Evolutionary conservation across 1,140 invertebrate genomes (phyloP), one percentile per base, ranked within the genome.

Genomic region (Leptopilina clavipes): DNA sequence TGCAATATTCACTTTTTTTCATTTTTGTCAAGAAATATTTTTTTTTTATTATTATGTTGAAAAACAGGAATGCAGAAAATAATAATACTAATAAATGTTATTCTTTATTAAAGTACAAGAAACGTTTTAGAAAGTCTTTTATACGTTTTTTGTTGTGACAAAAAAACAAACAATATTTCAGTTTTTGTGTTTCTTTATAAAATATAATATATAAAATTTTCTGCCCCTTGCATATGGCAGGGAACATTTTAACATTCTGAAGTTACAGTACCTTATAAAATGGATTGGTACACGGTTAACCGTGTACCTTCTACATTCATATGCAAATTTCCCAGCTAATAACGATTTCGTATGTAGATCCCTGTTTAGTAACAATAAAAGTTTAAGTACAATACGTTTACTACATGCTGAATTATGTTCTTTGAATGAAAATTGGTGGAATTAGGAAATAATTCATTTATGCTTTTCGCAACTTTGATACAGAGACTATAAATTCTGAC

Each of bases 271-370:
- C 78, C 79, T 76, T 78, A 82, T 75, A 78, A 81, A 76, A 81
- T 76, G 74, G 71, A 83, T 76, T 72, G 76, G 75, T 76, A 75
- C 79, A 75, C 74, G 79, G 70, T 76, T 75, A 73, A 80, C 52
- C 72, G 71, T 73, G 76, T 75, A 80, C 76, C 73, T 31, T 18
- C 59, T 79, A 80, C 81, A 85, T 81, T 82, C 84, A 79, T 82
- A 84, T 85, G 84, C 75, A 85, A 83, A 85, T 85, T 75, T 17
- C 70, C 72, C 31, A 65, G 74, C 78, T 80, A 83, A 83, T 82
- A 82, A 81, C 79, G 81, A 85, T 83, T 83, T 83, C 77, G 78
- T 81, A 83, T 83, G 79, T 78, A 82, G 82, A 85, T 83, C 54
- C 73, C 78, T 74, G 80, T 78, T 83, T 83, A 82, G 78, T 81